Conservation (phyloP, 2,888 invertebrate species). For the Athalia cordata region DNA sequence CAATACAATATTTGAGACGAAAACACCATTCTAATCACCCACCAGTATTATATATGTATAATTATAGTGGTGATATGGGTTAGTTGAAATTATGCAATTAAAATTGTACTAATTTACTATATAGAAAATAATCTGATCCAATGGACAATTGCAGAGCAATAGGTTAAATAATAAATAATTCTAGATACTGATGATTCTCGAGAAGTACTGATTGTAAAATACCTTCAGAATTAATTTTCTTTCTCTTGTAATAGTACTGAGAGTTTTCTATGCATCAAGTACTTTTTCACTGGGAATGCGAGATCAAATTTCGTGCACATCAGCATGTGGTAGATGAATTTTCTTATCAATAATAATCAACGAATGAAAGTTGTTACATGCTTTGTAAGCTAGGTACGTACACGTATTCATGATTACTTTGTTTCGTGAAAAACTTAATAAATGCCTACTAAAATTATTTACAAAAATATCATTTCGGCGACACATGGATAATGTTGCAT, state of each 20-base stretch:
- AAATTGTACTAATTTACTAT: background rate
- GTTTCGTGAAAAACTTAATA: background rate
- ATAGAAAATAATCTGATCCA: background rate
- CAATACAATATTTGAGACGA: constrained; percentile 5
- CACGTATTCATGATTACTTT: background rate
- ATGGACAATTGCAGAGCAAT: background rate
- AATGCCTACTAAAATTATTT: background rate
- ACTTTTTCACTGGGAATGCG: background rate
- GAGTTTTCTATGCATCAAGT: background rate
- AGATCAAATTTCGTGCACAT: no score
- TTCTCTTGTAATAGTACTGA: background rate
- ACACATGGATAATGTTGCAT: background rate
- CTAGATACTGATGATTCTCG: background rate
- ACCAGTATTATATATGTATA: background rate
- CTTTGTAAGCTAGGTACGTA: no score
- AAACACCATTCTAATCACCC: background rate
- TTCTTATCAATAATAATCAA: background rate
- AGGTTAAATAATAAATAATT: background rate
- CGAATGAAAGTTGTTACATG: background rate
- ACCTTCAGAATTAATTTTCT: background rate
- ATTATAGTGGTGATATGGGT: background rate
- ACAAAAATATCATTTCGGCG: background rate
- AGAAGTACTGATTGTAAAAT: constrained; percentile 29
- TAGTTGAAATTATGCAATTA: constrained; percentile 4
- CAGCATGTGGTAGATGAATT: background rate